phyloP scores from a whole-genome alignment of 2,888 invertebrate species.

The Epistrophella euchroma region DNA sequence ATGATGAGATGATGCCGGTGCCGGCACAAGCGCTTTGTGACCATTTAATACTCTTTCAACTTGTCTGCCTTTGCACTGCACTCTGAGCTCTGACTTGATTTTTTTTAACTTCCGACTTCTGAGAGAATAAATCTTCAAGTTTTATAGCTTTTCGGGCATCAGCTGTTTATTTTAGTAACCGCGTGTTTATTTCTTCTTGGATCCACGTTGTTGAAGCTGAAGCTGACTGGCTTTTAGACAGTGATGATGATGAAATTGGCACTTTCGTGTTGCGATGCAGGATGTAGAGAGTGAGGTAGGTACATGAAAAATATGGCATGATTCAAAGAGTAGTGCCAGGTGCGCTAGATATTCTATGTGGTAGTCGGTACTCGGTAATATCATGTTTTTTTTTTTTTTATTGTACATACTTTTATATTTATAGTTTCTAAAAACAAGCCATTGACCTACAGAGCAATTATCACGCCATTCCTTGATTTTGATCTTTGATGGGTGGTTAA shows the following conservation, averaged over 20 bases:
- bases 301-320: constrained; percentile 15
- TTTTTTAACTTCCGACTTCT: background rate
- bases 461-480: constrained; percentile 21
- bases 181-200: constrained; percentile 29
- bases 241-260: constrained; percentile 33
- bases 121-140: constrained; percentile 5
- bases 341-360: constrained; percentile 4
- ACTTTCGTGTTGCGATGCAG: background rate
- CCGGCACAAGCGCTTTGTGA: constrained; percentile 22
- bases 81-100: background rate
- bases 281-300: background rate
- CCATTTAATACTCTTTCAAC: background rate
- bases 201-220: constrained; percentile 2
- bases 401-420: background rate
- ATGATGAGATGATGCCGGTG: constrained; percentile 4
- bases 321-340: constrained; percentile 21
- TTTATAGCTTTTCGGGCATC: constrained; percentile 17
- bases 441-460: constrained; percentile 28
- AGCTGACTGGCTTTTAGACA: background rate
- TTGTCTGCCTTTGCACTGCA: background rate
- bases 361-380: background rate
- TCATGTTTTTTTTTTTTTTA: constrained; percentile 14
- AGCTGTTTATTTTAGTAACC: constrained; percentile 29
- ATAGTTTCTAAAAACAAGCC: constrained; percentile 20
- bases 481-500: background rate